Percentiles rank a stretch among this genome's conserved stretches.
phyloP scores from a whole-genome alignment of 2,113 vertebrate genomes.

The Gnathonemus longibarbis region DNA sequence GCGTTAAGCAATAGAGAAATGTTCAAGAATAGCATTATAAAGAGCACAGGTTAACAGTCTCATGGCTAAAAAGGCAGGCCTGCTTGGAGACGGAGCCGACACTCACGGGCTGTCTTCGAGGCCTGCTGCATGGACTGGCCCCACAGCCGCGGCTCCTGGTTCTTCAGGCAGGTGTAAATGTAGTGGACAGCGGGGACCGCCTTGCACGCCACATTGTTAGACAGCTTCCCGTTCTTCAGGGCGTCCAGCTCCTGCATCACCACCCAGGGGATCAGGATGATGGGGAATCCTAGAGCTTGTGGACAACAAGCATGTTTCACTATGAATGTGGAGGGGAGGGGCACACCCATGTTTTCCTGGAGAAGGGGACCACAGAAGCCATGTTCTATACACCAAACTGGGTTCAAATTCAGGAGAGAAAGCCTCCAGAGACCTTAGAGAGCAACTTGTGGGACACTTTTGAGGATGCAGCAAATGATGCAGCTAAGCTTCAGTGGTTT shows the following conservation, averaged over 20 bases:
- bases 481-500: neutral
- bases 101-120: slow-evolving; percentile 72
- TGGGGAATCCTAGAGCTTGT: slow-evolving; percentile 65
- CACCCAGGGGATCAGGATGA: slow-evolving; percentile 85
- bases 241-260: slow-evolving; percentile 87
- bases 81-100: neutral
- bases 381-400: neutral
- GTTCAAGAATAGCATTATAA: neutral
- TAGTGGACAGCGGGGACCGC: slow-evolving; percentile 80
- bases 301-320: neutral
- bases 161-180: slow-evolving; percentile 73
- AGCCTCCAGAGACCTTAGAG: neutral
- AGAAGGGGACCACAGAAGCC: neutral
- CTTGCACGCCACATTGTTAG: slow-evolving; percentile 65
- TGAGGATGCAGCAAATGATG: neutral
- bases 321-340: neutral
- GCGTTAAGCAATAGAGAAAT: neutral
- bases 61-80: neutral
- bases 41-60: neutral
- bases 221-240: slow-evolving; percentile 71
- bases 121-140: slow-evolving; percentile 94
- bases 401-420: neutral
- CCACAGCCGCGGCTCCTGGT: slow-evolving; percentile 68
- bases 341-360: neutral
- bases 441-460: neutral